Evolutionary conservation across 2,797 vertebrate genomes (phyloP), one percentile per base, ranked within the genome.

Genomic region (Tinamus major): DNA sequence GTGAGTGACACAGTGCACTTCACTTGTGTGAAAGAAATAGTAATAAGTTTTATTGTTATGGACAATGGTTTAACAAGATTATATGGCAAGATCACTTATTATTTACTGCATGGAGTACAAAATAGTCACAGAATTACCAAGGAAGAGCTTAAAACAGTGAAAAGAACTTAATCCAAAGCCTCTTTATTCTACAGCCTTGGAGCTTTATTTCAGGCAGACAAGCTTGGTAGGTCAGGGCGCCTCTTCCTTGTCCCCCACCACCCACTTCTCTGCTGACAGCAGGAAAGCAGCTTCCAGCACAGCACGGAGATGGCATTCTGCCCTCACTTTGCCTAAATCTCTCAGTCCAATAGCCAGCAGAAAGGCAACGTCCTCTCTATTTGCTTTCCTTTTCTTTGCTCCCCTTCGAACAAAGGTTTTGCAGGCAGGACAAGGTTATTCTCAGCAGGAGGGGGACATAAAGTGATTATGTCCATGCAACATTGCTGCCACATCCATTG

Each of bases 181-280:
- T 61, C 37, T 89, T 87, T 80, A 31, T 85, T 78, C 49, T 90
- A 72, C 49, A 90, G 27, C 72, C 62, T 79, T 83, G 55, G 53
- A 87, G 76, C 85, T 94, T 85, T 80, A 75, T 69, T 88, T 65
- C 72, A 77, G 76, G 56, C 33, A 89, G 59, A 75, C 78, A 92
- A 85, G 65, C 39, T 78, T 62, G 42, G 26, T 62, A 24, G 69
- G 48, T 49, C 23, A 24, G 23, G 48, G 23, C 6, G 48, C 64
- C 72, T 53, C 58, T 76, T n/a, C 61, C 49, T 48, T 64, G 87
- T 85, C 48, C 72, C 51, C 80, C 89, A 80, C 33, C 27, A 44
- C 19, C 49, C 75, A 78, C 18, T 44, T 59, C 42, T 92, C 39
- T 72, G 68, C 62, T 90, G 58, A 87, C 44, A 88, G 37, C 27